These are phyloP conservation scores for Papilio demoleus DNA, from an alignment of 2,888 invertebrate species.

Conservation along the genomic window DNA sequence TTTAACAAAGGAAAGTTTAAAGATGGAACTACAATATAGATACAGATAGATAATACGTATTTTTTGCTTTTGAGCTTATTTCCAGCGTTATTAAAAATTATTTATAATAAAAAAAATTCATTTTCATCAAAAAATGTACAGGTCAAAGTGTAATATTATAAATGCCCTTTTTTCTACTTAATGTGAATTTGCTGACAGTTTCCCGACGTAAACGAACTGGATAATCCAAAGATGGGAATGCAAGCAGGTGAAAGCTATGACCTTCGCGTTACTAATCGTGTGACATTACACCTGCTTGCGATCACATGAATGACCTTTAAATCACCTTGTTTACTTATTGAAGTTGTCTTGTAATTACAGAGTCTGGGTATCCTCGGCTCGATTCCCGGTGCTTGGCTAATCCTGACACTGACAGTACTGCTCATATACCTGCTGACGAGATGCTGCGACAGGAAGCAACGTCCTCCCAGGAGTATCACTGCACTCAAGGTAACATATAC, in stretches of 20 bases:
- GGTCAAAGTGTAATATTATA: no score
- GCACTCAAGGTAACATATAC: conserved; percentile 86
- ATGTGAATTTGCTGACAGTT: background rate
- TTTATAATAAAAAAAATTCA: no score
- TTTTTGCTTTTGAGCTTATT: no score
- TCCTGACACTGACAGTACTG: conserved; percentile 93
- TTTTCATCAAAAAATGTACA: no score
- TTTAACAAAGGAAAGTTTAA: no score
- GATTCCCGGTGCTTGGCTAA: conserved; percentile 96
- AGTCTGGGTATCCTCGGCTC: conserved; percentile 96
- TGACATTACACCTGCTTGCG: background rate
- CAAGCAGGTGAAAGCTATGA: conserved; percentile 5
- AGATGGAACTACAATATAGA: no score
- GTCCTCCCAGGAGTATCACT: conserved; percentile 93
- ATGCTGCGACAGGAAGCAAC: conserved; percentile 97
- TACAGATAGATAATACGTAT: no score
- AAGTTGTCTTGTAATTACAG: conserved; percentile 78
- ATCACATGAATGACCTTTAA: background rate
- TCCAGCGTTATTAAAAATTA: no score
- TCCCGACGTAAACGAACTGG: background rate
- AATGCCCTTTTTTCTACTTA: no score
- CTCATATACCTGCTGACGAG: conserved; percentile 96
- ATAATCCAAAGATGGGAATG: conserved; percentile 2
- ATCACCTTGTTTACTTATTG: background rate
- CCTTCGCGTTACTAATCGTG: background rate